Conservation (phyloP, 2,113 vertebrate species). For the Thoracochromis brauschi region DNA sequence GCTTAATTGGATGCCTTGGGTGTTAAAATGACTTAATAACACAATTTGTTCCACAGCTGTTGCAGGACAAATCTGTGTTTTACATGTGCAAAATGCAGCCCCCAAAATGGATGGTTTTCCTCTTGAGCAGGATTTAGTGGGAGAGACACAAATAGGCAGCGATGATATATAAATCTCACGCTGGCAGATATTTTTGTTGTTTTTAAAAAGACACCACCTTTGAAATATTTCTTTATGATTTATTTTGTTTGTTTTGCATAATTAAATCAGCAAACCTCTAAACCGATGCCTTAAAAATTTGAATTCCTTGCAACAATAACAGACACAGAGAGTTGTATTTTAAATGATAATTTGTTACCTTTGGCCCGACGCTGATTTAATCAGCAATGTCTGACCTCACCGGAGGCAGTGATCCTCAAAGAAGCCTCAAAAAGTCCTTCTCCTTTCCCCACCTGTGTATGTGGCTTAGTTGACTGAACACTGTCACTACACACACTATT, state of each 20-base stretch:
- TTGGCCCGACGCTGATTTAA: neutral
- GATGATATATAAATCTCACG: neutral
- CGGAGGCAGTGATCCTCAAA: neutral
- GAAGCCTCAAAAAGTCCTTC: neutral
- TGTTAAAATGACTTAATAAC: slow-evolving; percentile 10
- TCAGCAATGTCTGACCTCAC: neutral
- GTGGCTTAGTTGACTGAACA: neutral
- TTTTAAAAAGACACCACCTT: neutral
- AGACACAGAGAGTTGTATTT: neutral
- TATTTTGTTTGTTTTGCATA: neutral
- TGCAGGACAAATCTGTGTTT: neutral
- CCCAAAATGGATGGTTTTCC: neutral
- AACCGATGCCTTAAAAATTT: accelerated
- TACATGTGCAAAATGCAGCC: neutral
- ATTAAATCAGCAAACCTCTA: neutral
- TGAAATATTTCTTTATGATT: neutral
- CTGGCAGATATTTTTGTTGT: neutral
- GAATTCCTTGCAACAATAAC: neutral
- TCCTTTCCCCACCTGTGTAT: neutral
- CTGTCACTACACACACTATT: neutral
- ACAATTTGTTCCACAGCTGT: slow-evolving; percentile 3
- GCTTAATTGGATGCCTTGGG: neutral
- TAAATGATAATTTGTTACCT: neutral
- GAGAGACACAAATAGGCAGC: neutral
- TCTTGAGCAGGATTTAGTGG: neutral